Conservation (phyloP, 2,113 vertebrate species). For the Ramphastos sulfuratus region DNA sequence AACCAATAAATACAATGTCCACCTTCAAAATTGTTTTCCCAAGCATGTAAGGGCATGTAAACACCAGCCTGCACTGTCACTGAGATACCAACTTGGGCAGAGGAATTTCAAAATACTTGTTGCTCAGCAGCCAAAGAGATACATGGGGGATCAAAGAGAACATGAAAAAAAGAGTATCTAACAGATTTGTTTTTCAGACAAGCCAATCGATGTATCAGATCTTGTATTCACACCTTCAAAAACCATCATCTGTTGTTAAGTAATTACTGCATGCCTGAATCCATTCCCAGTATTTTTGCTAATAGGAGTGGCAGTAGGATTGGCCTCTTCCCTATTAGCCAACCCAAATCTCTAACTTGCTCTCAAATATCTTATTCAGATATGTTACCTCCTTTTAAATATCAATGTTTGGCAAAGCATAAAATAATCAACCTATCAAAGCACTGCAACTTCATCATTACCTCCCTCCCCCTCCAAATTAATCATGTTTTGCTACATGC, state of each 20-base stretch:
- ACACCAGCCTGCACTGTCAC: background rate
- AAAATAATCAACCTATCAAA: background rate
- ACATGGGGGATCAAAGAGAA: background rate
- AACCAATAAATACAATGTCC: background rate
- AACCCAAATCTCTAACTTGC: background rate
- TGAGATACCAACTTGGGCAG: background rate
- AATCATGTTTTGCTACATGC: background rate
- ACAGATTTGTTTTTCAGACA: background rate
- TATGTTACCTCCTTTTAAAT: background rate
- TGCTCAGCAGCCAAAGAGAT: background rate
- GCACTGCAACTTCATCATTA: background rate
- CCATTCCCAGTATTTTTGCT: background rate
- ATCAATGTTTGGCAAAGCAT: background rate
- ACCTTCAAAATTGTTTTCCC: background rate
- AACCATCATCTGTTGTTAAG: conserved; percentile 1
- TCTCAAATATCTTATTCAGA: background rate
- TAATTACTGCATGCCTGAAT: background rate
- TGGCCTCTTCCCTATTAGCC: background rate
- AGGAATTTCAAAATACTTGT: background rate
- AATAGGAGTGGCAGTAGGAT: background rate
- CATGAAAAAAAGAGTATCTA: background rate
- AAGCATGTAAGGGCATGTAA: background rate
- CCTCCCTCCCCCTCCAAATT: background rate
- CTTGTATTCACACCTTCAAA: conserved; percentile 5
- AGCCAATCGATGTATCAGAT: background rate